Evolutionary conservation across 2,797 vertebrate species (phyloP).

Genomic region (Champsocephalus gunnari): DNA sequence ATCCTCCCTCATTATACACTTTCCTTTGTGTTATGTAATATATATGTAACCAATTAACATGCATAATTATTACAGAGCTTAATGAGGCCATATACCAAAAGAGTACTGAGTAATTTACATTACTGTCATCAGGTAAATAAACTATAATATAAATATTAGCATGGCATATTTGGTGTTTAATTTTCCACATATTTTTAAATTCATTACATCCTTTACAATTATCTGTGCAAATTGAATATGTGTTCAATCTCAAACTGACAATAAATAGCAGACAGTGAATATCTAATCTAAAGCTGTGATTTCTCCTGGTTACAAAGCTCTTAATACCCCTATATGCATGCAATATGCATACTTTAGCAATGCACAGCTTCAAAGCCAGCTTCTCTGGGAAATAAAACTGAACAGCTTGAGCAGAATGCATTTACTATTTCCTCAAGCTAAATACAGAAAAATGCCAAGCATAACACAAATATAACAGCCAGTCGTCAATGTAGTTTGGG

Average conservation of each 20-base stretch:
- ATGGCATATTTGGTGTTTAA: conserved; percentile 7
- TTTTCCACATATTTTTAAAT: conserved; percentile 35
- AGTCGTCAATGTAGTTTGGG: conserved; percentile 16
- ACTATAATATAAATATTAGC: conserved; percentile 11
- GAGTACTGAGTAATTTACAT: neutral
- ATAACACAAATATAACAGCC: conserved; percentile 11
- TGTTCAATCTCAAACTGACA: conserved; percentile 46
- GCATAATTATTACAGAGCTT: conserved; percentile 7
- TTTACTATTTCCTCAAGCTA: conserved; percentile 19
- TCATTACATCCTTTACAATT: conserved; percentile 31
- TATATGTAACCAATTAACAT: neutral
- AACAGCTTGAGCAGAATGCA: conserved; percentile 9
- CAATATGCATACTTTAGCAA: conserved; percentile 44
- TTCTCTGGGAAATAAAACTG: conserved; percentile 12
- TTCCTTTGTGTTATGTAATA: conserved; percentile 8
- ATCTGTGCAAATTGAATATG: conserved; percentile 53
- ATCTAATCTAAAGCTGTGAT: conserved; percentile 55
- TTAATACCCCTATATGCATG: conserved; percentile 55
- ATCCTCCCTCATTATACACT: conserved; percentile 20
- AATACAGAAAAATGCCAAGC: conserved; percentile 22
- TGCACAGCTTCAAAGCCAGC: conserved; percentile 33
- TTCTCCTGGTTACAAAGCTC: conserved; percentile 57
- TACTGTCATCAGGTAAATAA: conserved; percentile 19
- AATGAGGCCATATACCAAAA: neutral
- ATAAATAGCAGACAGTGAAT: conserved; percentile 50